These are phyloP conservation scores for Trilocha varians DNA, from an alignment of 2,888 invertebrate species.

Conservation along the genomic window DNA sequence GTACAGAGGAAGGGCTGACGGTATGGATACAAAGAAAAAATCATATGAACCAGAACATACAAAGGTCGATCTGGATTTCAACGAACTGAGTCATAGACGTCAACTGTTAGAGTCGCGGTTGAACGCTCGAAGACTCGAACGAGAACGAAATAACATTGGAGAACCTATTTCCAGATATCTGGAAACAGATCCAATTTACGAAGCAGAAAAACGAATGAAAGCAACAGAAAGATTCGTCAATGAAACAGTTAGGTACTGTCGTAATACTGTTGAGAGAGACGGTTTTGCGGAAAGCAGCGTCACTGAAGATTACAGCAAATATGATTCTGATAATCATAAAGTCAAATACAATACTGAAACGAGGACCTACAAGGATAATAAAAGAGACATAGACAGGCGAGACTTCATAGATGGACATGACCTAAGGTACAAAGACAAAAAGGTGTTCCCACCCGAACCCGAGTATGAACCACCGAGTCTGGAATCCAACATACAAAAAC, in stretches of 20 bases:
- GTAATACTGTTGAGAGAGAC: conserved; percentile 71
- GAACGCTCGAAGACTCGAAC: conserved; percentile 72
- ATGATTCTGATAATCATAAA: conserved; percentile 59
- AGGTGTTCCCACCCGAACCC: conserved; percentile 61
- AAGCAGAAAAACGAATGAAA: conserved; percentile 61
- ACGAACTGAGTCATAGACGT: conserved; percentile 80
- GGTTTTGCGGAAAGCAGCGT: conserved; percentile 67
- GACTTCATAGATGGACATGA: conserved; percentile 49
- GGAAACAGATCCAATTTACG: conserved; percentile 64
- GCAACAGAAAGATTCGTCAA: conserved; percentile 72
- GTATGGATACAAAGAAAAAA: conserved; percentile 76
- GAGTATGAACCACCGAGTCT: conserved; percentile 79
- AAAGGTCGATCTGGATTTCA: conserved; percentile 59
- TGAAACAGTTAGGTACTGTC: conserved; percentile 72
- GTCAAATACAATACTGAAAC: conserved; percentile 59
- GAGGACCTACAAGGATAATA: conserved; percentile 46
- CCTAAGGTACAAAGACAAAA: conserved; percentile 42
- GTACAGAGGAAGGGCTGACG: conserved; percentile 76
- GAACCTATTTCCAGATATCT: conserved; percentile 58
- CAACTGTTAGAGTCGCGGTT: conserved; percentile 84
- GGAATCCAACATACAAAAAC: conserved; percentile 70
- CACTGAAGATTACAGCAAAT: conserved; percentile 65
- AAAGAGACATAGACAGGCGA: conserved; percentile 50
- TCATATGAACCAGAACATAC: conserved; percentile 49
- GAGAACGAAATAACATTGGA: conserved; percentile 44